These are phyloP conservation scores for Neogobius melanostomus DNA, from an alignment of 2,113 vertebrate species.

Conservation along the genomic window DNA sequence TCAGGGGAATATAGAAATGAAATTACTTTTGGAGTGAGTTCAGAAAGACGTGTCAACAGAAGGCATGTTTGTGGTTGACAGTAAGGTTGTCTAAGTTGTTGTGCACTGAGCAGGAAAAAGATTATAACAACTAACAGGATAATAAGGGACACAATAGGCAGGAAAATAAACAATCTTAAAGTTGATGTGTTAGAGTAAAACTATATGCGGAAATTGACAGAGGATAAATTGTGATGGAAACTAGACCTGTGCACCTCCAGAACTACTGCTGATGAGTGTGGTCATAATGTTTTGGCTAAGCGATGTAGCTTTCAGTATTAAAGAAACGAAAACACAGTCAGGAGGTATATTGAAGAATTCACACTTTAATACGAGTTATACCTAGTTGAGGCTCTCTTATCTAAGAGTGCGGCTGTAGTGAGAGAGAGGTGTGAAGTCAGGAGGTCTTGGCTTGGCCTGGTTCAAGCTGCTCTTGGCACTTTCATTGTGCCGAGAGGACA, in stretches of 20 bases:
- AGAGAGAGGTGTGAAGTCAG: conserved; percentile 52
- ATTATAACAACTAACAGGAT: neutral
- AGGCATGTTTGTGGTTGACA: conserved; percentile 22
- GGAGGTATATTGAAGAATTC: too few relatives aligned
- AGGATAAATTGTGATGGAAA: too few relatives aligned
- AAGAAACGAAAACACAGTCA: too few relatives aligned
- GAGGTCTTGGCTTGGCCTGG: conserved; percentile 40
- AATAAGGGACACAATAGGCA: too few relatives aligned
- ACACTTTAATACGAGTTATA: neutral
- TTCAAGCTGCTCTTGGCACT: conserved; percentile 58
- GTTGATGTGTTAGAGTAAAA: too few relatives aligned
- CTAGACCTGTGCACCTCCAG: too few relatives aligned
- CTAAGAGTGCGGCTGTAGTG: conserved; percentile 15
- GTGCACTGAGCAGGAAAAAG: neutral
- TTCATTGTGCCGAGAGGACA: conserved; percentile 37
- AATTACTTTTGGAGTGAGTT: conserved; percentile 58
- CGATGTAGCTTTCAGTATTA: too few relatives aligned
- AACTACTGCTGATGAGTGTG: neutral
- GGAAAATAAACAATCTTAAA: too few relatives aligned
- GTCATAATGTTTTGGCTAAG: neutral
- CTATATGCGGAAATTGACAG: too few relatives aligned
- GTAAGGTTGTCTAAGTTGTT: conserved; percentile 20
- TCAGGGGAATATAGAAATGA: conserved; percentile 33
- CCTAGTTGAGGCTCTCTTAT: neutral
- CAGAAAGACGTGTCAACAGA: conserved; percentile 39